Conservation (phyloP, 2,113 vertebrate genomes). For the Sprattus sprattus region DNA sequence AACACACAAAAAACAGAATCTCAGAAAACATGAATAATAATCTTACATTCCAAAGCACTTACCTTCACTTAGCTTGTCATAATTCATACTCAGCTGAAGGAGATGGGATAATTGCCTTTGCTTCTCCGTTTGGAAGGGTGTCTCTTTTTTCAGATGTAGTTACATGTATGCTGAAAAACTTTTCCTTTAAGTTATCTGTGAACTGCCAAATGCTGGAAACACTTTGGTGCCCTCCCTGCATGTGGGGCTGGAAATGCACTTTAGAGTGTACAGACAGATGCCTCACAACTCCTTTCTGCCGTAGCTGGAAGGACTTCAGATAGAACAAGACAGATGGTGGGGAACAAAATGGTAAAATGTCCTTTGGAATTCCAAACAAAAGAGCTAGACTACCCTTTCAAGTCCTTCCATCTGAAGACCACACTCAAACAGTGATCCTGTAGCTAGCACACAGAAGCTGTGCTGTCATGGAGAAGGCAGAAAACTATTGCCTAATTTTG, state of each 20-base stretch:
- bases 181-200: background rate
- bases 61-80: background rate
- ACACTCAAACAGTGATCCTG: background rate
- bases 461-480: background rate
- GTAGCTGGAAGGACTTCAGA: background rate
- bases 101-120: background rate
- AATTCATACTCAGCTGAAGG: background rate
- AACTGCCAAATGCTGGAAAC: background rate
- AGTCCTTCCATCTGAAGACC: background rate
- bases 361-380: background rate
- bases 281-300: background rate
- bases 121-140: background rate
- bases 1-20: background rate
- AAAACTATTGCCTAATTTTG: background rate
- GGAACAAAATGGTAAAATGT: background rate
- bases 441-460: background rate
- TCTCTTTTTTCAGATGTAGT: background rate
- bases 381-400: background rate
- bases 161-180: background rate
- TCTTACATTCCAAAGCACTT: background rate
- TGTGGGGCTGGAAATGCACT: background rate
- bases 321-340: slow-evolving; percentile 11
- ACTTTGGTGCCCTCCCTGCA: background rate
- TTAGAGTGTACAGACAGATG: background rate
- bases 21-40: background rate